Conservation (phyloP, 2,113 vertebrate genomes). For the Terrapene triunguis region DNA sequence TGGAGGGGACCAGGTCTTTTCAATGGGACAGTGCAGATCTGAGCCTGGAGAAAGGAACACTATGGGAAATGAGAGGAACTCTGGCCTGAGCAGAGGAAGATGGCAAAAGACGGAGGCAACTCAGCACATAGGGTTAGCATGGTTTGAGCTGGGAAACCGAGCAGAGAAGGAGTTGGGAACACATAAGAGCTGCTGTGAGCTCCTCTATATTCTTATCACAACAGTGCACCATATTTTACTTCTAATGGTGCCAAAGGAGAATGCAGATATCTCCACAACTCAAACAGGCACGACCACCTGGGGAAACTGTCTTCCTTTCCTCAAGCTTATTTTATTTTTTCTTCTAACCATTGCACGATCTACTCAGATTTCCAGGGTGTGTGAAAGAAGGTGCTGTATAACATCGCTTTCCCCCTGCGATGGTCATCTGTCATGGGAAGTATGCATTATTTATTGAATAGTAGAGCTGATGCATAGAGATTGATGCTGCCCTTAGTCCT, state of each 20-base stretch:
- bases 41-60: neutral
- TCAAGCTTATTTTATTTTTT: neutral
- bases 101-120: neutral
- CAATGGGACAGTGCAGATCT: neutral
- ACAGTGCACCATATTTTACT: neutral
- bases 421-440: neutral
- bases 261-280: neutral
- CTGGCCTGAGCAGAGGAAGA: neutral
- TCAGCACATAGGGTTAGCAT: neutral
- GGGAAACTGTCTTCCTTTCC: neutral
- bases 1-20: neutral
- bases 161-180: neutral
- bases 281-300: neutral
- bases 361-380: neutral
- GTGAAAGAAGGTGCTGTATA: neutral
- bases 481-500: neutral
- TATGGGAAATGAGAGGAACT: neutral
- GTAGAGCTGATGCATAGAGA: neutral
- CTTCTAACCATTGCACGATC: neutral
- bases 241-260: neutral
- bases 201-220: neutral
- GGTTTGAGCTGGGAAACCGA: neutral
- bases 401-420: neutral
- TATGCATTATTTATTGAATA: slow-evolving; percentile 40
- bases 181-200: neutral